A percentile compares a stretch with the other conserved stretches of the same genome.
phyloP scores from a whole-genome alignment of 2,113 vertebrate species.

The Tor tambroides region DNA sequence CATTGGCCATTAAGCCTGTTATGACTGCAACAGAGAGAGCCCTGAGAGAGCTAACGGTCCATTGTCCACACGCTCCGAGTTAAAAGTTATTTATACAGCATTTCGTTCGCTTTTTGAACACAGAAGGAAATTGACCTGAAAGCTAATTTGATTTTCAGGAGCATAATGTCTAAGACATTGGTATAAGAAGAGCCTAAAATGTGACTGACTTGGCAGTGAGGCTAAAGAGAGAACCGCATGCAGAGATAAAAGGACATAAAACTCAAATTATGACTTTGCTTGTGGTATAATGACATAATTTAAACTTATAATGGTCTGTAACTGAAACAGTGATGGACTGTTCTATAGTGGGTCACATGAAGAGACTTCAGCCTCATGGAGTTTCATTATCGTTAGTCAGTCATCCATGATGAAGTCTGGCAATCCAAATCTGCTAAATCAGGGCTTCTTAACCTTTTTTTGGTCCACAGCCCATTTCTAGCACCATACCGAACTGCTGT shows the following conservation, averaged over 20 bases:
- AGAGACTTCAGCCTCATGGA: background rate
- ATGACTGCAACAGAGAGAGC: conserved; percentile 29
- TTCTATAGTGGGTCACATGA: background rate
- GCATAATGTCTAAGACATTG: background rate
- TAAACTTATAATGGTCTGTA: conserved; percentile 40
- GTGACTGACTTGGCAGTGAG: conserved; percentile 26
- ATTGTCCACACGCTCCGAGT: conserved; percentile 41
- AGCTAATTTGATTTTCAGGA: conserved; percentile 35
- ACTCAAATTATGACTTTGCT: conserved; percentile 28
- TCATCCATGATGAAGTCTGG: conserved; percentile 25
- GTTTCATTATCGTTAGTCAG: conserved; percentile 16
- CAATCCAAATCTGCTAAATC: conserved; percentile 4
- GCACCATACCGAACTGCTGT: background rate
- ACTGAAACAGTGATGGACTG: conserved; percentile 6
- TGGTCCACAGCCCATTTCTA: background rate
- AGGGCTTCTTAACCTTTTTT: background rate
- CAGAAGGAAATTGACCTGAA: conserved; percentile 36
- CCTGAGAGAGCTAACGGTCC: conserved; percentile 28
- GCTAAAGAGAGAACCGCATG: conserved; percentile 17
- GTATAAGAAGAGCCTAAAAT: conserved; percentile 2
- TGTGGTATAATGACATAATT: conserved; percentile 11
- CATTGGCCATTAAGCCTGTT: conserved; percentile 34
- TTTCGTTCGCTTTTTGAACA: conserved; percentile 11
- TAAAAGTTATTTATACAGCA: conserved; percentile 38
- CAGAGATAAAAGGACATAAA: conserved; percentile 37